Percentiles rank a stretch among this genome's conserved stretches.
Evolutionary conservation across 2,888 invertebrate species (phyloP).

Genomic region (Xestia rhomboidea): DNA sequence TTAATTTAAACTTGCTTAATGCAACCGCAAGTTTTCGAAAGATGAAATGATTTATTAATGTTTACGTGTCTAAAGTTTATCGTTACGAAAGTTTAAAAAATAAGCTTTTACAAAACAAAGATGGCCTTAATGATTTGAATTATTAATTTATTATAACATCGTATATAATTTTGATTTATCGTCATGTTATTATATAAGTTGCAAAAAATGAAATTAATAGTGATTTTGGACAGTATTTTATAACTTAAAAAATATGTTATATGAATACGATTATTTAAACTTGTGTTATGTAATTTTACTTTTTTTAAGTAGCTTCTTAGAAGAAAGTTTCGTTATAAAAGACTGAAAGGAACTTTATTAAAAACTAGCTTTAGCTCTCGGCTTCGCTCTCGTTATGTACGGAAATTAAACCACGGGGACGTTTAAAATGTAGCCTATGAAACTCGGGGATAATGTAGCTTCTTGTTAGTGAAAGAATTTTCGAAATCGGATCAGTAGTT

Average conservation of each 20-base stretch:
- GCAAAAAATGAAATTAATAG: neutral
- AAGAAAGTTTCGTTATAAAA: neutral
- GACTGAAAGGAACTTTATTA: neutral
- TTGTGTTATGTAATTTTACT: neutral
- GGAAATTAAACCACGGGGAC: no score
- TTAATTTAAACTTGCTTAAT: slow-evolving; percentile 25
- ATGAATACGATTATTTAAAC: no score
- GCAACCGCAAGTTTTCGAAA: slow-evolving; percentile 30
- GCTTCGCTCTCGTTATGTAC: no score
- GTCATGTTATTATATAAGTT: neutral
- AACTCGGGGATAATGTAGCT: no score
- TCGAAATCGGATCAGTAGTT: neutral
- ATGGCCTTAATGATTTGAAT: slow-evolving; percentile 3
- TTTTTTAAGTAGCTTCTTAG: neutral
- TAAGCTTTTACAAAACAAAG: neutral
- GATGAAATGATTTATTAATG: slow-evolving; percentile 1
- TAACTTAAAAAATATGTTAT: no score
- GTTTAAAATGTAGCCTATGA: no score
- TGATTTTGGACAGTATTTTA: no score
- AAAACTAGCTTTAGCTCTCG: neutral
- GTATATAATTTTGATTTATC: neutral
- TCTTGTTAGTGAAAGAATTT: no score
- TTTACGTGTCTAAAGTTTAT: neutral
- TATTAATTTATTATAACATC: neutral
- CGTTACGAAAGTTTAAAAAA: slow-evolving; percentile 4